phyloP scores from a whole-genome alignment of 1,140 invertebrate species.

The Microplitis demolitor region DNA sequence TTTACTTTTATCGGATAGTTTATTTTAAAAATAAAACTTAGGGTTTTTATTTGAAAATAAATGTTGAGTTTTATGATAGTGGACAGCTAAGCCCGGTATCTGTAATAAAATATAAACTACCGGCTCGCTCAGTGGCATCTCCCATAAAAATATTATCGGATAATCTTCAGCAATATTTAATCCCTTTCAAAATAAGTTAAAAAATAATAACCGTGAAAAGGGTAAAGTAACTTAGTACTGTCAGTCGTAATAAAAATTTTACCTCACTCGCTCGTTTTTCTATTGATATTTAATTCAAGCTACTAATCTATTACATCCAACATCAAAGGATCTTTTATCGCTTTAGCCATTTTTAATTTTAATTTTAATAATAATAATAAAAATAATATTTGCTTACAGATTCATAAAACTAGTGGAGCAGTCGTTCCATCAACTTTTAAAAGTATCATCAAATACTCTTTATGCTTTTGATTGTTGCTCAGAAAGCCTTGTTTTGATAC shows the following conservation, averaged over 20 bases:
- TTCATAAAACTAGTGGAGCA: too few relatives aligned
- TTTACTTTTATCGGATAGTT: too few relatives aligned
- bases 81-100: not conserved
- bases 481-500: conserved; percentile 58
- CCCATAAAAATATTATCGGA: not conserved
- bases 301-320: too few relatives aligned
- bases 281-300: too few relatives aligned
- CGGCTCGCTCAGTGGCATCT: not conserved
- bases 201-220: not conserved
- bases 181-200: not conserved
- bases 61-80: not conserved
- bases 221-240: not conserved
- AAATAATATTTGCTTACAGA: too few relatives aligned
- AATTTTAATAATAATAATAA: too few relatives aligned
- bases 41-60: too few relatives aligned
- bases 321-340: not conserved
- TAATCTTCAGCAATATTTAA: conserved; percentile 6
- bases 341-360: too few relatives aligned
- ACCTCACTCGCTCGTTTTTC: not conserved
- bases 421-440: not conserved
- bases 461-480: conserved; percentile 65
- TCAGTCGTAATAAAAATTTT: not conserved
- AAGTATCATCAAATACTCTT: conserved; percentile 44
- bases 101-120: conserved; percentile 10
- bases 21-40: too few relatives aligned